These are phyloP conservation scores for Colius striatus DNA, from an alignment of 2,113 vertebrate genomes.

Conservation along the genomic window DNA sequence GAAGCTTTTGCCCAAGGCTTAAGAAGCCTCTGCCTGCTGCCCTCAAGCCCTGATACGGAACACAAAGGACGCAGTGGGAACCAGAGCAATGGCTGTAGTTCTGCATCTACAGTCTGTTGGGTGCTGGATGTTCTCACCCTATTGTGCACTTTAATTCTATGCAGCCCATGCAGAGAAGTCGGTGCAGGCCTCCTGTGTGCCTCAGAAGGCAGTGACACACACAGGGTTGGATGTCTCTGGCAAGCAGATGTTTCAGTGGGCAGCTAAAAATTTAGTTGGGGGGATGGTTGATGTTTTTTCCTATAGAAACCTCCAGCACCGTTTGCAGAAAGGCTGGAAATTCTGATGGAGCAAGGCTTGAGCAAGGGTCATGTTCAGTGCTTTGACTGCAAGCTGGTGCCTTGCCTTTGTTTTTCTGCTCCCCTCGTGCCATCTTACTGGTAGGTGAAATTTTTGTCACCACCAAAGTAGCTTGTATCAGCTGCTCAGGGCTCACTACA, in stretches of 20 bases:
- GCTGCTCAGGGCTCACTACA: accelerated
- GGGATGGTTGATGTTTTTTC: not conserved
- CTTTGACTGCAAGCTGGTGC: not conserved
- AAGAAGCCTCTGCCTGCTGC: not conserved
- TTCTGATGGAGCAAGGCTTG: not conserved
- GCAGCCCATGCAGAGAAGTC: not conserved
- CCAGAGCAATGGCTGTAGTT: not conserved
- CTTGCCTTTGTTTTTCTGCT: not conserved
- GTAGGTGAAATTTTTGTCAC: not conserved
- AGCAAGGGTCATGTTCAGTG: accelerated
- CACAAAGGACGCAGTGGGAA: not conserved
- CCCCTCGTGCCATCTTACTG: too few species aligned
- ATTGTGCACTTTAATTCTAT: not conserved
- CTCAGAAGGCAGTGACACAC: not conserved
- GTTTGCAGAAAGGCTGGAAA: not conserved
- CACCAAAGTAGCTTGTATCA: not conserved
- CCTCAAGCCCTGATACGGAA: not conserved
- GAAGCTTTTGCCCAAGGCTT: not conserved
- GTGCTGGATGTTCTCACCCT: not conserved
- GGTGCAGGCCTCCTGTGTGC: not conserved
- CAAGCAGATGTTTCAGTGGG: constrained; percentile 34
- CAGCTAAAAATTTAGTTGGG: not conserved
- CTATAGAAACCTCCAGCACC: not conserved
- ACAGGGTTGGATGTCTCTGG: not conserved
- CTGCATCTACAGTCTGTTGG: not conserved